Evolutionary conservation across 2,797 vertebrate species (phyloP), one percentile per base, ranked within the genome.

Genomic region (Gallinago nigripennis): DNA sequence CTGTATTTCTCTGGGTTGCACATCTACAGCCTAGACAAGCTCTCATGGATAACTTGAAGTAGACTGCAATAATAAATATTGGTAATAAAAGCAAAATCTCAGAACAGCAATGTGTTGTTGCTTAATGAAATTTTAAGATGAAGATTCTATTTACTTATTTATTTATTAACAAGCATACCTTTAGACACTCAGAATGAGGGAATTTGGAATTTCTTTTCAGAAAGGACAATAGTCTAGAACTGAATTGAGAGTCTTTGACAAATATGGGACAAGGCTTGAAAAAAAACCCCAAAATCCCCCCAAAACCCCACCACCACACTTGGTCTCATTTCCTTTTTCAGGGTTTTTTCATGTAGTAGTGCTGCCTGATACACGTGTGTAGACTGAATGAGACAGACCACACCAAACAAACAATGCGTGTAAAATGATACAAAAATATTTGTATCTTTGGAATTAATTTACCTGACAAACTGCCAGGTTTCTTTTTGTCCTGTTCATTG

Each of bases 351-450:
- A 43, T 2, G 3, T 15, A 75, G 11, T 5, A 61, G n/a, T 10
- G 60, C 24, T 53, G 16, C 8, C 43, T 37, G 11, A 87, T 51
- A 14, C 30, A 11, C 28, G 61, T 7, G 14, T 28, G 16, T 31
- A 70, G 43, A 73, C 25, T 39, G 43, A 89, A 53, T 58, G 4
- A 51, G 87, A 87, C 0, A 66, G 60, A 77, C 5, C 27, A 88
- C 37, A 63, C 1, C 0, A 0, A 79, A 50, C 12, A 65, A 16
- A 5, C 2, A 82, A 54, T 6, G 11, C 6, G 9, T 7, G 10
- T 28, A 51, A 80, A 87, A 63, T 10, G 0, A 43, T 25, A 43
- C 5, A 33, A 85, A 86, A 80, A 63, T 31, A 51, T 65, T 78
- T 68, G 9, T 19, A 71, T 33, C 1, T 57, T 91, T 84, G 37